Conservation (phyloP, 2,797 vertebrate species). For the Sternotherus odoratus region DNA sequence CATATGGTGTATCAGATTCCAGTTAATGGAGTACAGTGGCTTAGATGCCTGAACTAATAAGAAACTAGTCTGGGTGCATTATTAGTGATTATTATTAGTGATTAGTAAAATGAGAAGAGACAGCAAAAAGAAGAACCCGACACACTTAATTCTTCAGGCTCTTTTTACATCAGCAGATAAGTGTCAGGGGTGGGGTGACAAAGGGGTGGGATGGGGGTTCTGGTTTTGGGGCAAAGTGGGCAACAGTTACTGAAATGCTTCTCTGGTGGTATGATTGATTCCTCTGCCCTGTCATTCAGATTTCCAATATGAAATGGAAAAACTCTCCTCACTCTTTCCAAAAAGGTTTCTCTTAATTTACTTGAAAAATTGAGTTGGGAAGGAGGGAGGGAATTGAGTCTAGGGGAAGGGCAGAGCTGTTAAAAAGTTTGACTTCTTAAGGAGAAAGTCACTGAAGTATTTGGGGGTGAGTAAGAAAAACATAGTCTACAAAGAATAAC, state of each 20-base stretch:
- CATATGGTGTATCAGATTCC: background rate
- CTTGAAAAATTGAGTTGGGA: background rate
- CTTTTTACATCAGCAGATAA: background rate
- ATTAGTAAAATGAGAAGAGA: conserved; percentile 20
- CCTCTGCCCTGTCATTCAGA: background rate
- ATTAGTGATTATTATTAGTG: conserved; percentile 41
- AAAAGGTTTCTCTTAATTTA: rapidly evolving
- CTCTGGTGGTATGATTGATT: background rate
- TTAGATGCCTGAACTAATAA: background rate
- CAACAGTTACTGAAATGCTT: background rate
- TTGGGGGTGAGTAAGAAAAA: background rate
- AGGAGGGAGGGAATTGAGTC: background rate
- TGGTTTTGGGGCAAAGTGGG: background rate
- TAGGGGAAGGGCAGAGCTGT: rapidly evolving
- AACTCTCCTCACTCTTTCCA: background rate
- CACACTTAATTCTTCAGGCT: background rate
- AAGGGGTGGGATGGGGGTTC: too few relatives aligned
- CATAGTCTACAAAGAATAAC: background rate
- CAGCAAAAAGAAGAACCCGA: background rate
- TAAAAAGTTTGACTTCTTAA: rapidly evolving
- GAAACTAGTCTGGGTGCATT: background rate
- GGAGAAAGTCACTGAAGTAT: rapidly evolving
- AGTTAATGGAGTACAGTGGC: conserved; percentile 44
- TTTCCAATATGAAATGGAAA: background rate
- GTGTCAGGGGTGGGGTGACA: background rate